A percentile compares a stretch with the other conserved stretches of the same genome.
Conservation (phyloP, 2,888 invertebrate species). For the Phengaris alcon region DNA sequence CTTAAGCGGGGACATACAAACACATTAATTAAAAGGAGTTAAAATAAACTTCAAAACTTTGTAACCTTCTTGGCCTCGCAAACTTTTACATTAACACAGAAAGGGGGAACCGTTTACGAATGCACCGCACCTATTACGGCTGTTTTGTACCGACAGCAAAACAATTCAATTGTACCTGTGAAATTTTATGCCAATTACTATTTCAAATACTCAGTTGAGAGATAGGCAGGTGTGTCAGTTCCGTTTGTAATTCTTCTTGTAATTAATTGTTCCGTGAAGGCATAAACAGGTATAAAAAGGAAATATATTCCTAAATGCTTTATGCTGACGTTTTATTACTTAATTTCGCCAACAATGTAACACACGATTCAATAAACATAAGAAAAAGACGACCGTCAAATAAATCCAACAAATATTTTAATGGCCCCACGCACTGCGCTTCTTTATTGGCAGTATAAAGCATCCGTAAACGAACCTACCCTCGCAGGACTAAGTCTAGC, state of each 20-base stretch:
- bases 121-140: constrained; percentile 60
- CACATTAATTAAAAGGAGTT: constrained; percentile 73
- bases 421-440: constrained; percentile 65
- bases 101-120: constrained; percentile 63
- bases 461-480: constrained; percentile 58
- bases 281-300: constrained; percentile 17
- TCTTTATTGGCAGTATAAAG: constrained; percentile 73
- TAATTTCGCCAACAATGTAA: constrained; percentile 70
- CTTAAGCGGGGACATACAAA: constrained; percentile 64
- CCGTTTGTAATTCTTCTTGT: neutral
- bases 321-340: constrained; percentile 35
- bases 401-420: constrained; percentile 77
- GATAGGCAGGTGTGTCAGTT: neutral
- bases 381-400: constrained; percentile 69
- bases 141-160: constrained; percentile 37
- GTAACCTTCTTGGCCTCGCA: constrained; percentile 50
- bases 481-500: constrained; percentile 65
- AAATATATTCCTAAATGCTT: constrained; percentile 22
- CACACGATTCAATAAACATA: constrained; percentile 61
- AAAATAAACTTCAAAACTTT: constrained; percentile 69
- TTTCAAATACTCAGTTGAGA: neutral
- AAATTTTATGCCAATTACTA: constrained; percentile 34
- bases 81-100: constrained; percentile 73
- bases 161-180: constrained; percentile 25
- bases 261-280: neutral